These are phyloP conservation scores for Labrus mixtus DNA, from an alignment of 2,113 vertebrate species.

Conservation along the genomic window DNA sequence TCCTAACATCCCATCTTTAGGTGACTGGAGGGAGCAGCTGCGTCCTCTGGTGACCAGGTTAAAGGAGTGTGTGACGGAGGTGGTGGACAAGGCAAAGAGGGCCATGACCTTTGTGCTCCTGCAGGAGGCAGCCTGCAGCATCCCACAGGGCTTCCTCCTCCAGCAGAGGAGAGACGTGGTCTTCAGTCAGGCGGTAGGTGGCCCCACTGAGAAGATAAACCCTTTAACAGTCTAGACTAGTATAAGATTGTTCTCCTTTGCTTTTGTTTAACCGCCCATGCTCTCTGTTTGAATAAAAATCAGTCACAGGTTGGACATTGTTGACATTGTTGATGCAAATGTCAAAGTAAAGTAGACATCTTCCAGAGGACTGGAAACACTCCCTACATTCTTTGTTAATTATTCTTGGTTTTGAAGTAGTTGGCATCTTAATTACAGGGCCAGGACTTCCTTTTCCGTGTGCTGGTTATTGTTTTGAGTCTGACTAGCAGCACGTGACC, in stretches of 20 bases:
- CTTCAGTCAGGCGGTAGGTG: constrained; percentile 96
- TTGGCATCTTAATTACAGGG: no score
- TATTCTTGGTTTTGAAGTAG: no score
- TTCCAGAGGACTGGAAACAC: no score
- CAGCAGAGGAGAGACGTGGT: constrained; percentile 94
- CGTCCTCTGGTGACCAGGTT: constrained; percentile 88
- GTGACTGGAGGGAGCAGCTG: constrained; percentile 92
- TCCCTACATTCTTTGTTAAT: no score
- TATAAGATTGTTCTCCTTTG: background rate
- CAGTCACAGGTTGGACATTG: no score
- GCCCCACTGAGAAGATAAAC: constrained; percentile 4
- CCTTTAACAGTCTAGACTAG: background rate
- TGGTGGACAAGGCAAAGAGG: constrained; percentile 90
- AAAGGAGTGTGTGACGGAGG: constrained; percentile 93
- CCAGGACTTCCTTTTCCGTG: no score
- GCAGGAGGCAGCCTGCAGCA: constrained; percentile 93
- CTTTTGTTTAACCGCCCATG: background rate
- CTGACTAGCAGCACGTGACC: no score
- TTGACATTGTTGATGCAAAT: no score
- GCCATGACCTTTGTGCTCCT: constrained; percentile 96
- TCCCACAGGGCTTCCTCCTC: constrained; percentile 91
- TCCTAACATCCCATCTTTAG: constrained; percentile 62
- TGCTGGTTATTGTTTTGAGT: no score
- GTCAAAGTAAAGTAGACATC: no score
- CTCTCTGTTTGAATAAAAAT: no score